These are phyloP conservation scores for Cetonia aurata DNA, from an alignment of 2,888 invertebrate species.

Conservation along the genomic window DNA sequence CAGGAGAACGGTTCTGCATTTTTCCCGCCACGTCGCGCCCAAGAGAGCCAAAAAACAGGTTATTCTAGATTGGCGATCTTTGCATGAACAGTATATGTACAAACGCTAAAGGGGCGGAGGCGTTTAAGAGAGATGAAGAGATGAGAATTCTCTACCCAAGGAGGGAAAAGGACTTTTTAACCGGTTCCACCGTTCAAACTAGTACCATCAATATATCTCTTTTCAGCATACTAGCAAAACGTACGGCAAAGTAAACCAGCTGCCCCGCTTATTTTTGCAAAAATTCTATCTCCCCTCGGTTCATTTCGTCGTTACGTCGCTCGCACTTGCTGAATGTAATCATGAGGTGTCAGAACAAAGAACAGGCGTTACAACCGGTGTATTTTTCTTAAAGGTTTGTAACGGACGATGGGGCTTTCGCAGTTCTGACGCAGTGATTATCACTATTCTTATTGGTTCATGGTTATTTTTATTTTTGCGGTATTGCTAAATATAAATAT, in stretches of 20 bases:
- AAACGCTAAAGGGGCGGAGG: slow-evolving; percentile 63
- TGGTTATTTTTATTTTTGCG: neutral
- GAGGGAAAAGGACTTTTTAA: slow-evolving; percentile 28
- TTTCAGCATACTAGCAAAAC: slow-evolving; percentile 15
- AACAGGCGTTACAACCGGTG: slow-evolving; percentile 53
- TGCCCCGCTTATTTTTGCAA: slow-evolving; percentile 55
- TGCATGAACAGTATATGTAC: slow-evolving; percentile 54
- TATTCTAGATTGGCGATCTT: slow-evolving; percentile 62
- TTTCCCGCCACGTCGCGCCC: slow-evolving; percentile 55
- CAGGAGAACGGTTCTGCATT: slow-evolving; percentile 40
- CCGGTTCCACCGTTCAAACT: slow-evolving; percentile 40
- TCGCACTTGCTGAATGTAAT: slow-evolving; percentile 63
- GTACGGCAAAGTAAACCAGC: slow-evolving; percentile 51
- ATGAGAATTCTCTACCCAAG: slow-evolving; percentile 38
- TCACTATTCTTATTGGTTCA: neutral
- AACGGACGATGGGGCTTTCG: slow-evolving; percentile 51
- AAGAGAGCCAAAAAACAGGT: slow-evolving; percentile 59
- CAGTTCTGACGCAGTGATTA: neutral
- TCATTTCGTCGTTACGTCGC: slow-evolving; percentile 51
- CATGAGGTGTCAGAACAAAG: slow-evolving; percentile 61
- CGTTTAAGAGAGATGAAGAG: slow-evolving; percentile 60
- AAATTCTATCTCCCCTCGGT: slow-evolving; percentile 52
- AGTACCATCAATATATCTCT: slow-evolving; percentile 41
- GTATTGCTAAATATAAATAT: too few relatives aligned
- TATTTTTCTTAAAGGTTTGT: slow-evolving; percentile 52